These are phyloP conservation scores for Rotaria socialis DNA, from an alignment of 2,888 invertebrate genomes.

Conservation along the genomic window DNA sequence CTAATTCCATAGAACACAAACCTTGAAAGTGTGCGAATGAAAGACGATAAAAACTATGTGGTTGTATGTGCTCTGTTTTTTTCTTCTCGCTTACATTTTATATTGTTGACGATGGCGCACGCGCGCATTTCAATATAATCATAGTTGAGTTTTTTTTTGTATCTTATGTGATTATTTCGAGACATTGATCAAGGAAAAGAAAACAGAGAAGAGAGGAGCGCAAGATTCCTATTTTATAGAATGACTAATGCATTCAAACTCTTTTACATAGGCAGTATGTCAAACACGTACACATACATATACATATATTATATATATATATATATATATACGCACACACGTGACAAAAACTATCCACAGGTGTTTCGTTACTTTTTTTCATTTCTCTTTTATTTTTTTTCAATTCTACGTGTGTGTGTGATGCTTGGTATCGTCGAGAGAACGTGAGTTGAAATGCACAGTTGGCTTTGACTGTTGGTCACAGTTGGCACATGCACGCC, in stretches of 20 bases:
- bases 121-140: background rate
- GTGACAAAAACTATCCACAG: constrained; percentile 4
- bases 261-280: background rate
- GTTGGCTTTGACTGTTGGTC: background rate
- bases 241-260: background rate
- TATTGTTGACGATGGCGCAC: background rate
- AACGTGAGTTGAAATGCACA: background rate
- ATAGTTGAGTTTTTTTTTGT: constrained; percentile 7
- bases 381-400: background rate
- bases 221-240: background rate
- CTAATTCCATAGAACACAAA: constrained; percentile 12
- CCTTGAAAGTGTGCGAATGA: background rate
- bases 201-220: background rate
- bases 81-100: background rate
- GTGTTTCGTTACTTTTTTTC: background rate
- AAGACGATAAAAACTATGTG: background rate
- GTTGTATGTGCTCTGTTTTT: background rate
- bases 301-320: no score
- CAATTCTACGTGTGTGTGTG: background rate
- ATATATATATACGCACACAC: background rate
- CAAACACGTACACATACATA: background rate
- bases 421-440: background rate
- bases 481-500: background rate
- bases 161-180: background rate
- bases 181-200: background rate